Evolutionary conservation across 2,797 vertebrate genomes (phyloP).

Genomic region (Crax fasciolata): DNA sequence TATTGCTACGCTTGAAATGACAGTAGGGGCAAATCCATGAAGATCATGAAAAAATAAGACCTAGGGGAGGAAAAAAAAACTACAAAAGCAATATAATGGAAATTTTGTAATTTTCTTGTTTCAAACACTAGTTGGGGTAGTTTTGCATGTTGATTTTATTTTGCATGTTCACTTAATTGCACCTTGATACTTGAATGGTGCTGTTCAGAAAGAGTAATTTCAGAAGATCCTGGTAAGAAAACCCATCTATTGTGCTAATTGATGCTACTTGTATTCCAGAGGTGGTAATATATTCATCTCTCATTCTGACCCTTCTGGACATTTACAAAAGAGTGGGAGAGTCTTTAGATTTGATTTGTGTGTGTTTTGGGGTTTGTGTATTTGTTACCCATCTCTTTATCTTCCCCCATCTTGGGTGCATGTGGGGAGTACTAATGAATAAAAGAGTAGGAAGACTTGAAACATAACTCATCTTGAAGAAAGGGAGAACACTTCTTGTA

Average conservation of each 20-base stretch:
- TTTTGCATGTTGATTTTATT: not conserved
- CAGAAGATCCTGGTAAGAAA: conserved; percentile 37
- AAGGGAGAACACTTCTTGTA: not conserved
- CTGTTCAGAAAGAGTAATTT: conserved; percentile 49
- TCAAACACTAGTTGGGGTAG: not conserved
- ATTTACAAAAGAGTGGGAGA: not conserved
- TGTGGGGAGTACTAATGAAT: conserved; percentile 28
- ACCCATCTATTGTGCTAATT: conserved; percentile 41
- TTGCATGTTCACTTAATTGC: not conserved
- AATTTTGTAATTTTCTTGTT: not conserved
- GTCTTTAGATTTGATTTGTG: conserved; percentile 13
- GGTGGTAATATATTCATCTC: conserved; percentile 56
- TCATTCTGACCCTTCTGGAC: conserved; percentile 18
- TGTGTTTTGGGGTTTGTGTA: not conserved
- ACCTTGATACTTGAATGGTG: conserved; percentile 26
- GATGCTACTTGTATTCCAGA: conserved; percentile 41
- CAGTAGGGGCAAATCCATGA: not conserved
- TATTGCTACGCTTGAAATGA: not conserved
- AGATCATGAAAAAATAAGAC: not conserved
- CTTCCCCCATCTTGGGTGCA: not conserved
- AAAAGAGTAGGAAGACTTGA: conserved; percentile 14
- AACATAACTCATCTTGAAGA: not conserved
- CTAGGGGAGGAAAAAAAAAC: not conserved
- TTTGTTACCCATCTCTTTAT: conserved; percentile 29
- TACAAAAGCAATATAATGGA: not conserved